Conservation (phyloP, 2,797 vertebrate species). For the Astyanax mexicanus region DNA sequence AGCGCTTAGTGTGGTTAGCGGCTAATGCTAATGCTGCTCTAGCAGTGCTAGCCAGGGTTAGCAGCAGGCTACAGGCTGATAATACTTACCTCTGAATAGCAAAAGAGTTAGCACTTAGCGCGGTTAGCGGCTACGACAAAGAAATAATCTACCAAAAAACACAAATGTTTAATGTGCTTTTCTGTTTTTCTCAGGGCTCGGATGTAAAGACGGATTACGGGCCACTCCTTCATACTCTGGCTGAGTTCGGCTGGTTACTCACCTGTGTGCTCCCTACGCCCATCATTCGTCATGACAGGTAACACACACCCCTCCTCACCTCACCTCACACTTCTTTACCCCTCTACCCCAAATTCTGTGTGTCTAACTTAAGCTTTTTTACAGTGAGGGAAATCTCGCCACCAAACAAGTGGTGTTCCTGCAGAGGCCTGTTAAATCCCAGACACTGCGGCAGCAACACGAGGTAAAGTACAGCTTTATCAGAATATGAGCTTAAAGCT, state of each 20-base stretch:
- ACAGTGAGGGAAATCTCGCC: conserved; percentile 93
- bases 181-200: conserved; percentile 80
- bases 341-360: not conserved
- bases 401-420: conserved; percentile 97
- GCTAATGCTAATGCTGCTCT: too few species aligned
- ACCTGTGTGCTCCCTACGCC: conserved; percentile 95
- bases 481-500: not conserved
- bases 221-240: conserved; percentile 93
- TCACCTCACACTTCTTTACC: not conserved
- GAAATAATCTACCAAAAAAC: too few species aligned
- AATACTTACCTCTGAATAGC: too few species aligned
- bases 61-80: too few species aligned
- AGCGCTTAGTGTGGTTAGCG: too few species aligned
- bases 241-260: conserved; percentile 97
- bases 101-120: too few species aligned
- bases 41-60: too few species aligned
- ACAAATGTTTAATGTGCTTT: too few species aligned
- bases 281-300: conserved; percentile 94
- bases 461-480: conserved; percentile 59
- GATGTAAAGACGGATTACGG: conserved; percentile 94
- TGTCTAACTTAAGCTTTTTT: conserved; percentile 52
- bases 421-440: conserved; percentile 84
- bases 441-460: conserved; percentile 56
- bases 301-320: conserved; percentile 7
- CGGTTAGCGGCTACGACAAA: too few species aligned